A percentile compares a stretch with the other conserved stretches of the same genome.
Evolutionary conservation across 2,888 invertebrate species (phyloP).

Genomic region (Chrysolina americana): DNA sequence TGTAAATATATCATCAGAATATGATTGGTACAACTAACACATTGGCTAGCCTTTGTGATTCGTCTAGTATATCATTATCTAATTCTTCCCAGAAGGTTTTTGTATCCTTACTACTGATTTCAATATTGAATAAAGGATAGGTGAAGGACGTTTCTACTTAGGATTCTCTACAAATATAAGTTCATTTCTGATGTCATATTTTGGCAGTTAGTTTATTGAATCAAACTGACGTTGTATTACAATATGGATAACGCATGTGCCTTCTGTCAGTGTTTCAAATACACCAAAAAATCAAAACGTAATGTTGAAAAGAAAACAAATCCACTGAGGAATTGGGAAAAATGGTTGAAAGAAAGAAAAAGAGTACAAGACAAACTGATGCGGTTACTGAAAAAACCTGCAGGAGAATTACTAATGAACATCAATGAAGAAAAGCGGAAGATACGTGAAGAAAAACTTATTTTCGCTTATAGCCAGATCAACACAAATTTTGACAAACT

Average conservation of each 20-base stretch:
- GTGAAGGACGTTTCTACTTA: too few relatives aligned
- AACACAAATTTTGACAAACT: conserved; percentile 61
- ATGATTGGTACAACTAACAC: too few relatives aligned
- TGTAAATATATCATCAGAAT: too few relatives aligned
- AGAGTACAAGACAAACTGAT: conserved; percentile 55
- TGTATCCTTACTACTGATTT: too few relatives aligned
- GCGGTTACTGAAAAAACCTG: conserved; percentile 50
- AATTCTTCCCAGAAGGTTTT: too few relatives aligned
- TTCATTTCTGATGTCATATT: not conserved
- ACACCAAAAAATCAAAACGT: not conserved
- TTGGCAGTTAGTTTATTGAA: not conserved
- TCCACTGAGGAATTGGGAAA: conserved; percentile 59
- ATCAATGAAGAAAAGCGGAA: conserved; percentile 56
- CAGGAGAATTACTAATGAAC: conserved; percentile 61
- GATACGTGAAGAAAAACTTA: conserved; percentile 59
- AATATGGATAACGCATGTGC: conserved; percentile 1
- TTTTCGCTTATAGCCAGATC: conserved; percentile 61
- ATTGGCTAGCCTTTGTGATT: too few relatives aligned
- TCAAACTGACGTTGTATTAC: not conserved
- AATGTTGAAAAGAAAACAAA: not conserved
- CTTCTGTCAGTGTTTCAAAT: conserved; percentile 5
- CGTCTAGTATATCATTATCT: too few relatives aligned
- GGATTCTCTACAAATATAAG: too few relatives aligned
- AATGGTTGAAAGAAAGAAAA: conserved; percentile 61
- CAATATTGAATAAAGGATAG: too few relatives aligned